phyloP scores from a whole-genome alignment of 2,888 invertebrate genomes.

The Pyralis farinalis region DNA sequence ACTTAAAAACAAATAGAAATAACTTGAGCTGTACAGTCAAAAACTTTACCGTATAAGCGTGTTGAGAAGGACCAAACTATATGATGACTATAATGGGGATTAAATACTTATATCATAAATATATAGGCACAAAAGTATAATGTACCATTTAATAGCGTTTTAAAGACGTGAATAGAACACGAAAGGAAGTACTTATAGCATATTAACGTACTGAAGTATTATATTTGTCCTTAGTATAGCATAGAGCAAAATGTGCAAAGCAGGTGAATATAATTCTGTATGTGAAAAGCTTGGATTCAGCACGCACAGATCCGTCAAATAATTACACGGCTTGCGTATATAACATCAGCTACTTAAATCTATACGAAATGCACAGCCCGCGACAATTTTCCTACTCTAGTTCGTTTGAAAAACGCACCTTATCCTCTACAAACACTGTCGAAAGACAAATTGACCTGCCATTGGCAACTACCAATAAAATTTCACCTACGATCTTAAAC shows the following conservation, averaged over 20 bases:
- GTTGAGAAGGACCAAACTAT: too few relatives aligned
- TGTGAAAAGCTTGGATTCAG: background rate
- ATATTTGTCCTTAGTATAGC: background rate
- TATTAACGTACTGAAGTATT: too few relatives aligned
- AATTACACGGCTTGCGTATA: slow-evolving; percentile 29
- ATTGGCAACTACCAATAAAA: slow-evolving; percentile 39
- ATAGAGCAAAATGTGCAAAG: background rate
- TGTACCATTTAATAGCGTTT: too few relatives aligned
- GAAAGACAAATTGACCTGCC: slow-evolving; percentile 59
- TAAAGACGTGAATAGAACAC: too few relatives aligned
- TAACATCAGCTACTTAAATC: slow-evolving; percentile 51
- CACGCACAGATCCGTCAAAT: slow-evolving; percentile 11
- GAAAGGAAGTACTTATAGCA: too few relatives aligned
- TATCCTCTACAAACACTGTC: slow-evolving; percentile 44
- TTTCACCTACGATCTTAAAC: slow-evolving; percentile 16
- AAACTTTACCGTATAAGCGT: too few relatives aligned
- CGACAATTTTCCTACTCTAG: slow-evolving; percentile 59
- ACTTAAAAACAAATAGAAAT: too few relatives aligned
- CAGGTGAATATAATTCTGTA: background rate
- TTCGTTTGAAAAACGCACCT: slow-evolving; percentile 48
- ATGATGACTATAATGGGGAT: too few relatives aligned
- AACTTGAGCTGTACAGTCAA: too few relatives aligned
- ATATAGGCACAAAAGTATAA: too few relatives aligned
- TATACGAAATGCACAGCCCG: slow-evolving; percentile 72
- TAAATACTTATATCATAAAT: too few relatives aligned